These are phyloP conservation scores for Rotaria socialis DNA, from an alignment of 2,888 invertebrate species.

Conservation along the genomic window DNA sequence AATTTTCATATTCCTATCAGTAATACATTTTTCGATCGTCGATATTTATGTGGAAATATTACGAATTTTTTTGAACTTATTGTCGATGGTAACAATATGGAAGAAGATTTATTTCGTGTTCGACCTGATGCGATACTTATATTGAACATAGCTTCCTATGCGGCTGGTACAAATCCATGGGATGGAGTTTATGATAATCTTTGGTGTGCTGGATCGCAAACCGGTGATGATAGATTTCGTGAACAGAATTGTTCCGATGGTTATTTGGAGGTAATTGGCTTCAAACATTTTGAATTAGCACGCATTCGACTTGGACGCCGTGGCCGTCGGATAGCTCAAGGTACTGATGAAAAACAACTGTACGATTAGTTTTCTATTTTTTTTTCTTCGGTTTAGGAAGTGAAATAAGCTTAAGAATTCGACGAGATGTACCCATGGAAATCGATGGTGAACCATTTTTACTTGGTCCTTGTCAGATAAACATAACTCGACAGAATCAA, in stretches of 20 bases:
- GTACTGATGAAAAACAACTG: neutral
- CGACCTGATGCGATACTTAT: neutral
- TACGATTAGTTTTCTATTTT: neutral
- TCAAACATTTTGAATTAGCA: constrained; percentile 40
- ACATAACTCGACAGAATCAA: constrained; percentile 44
- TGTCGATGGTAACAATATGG: neutral
- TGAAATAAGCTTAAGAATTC: constrained; percentile 29
- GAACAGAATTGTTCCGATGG: constrained; percentile 40
- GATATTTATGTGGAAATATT: constrained; percentile 31
- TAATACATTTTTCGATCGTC: neutral
- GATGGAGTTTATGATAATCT: constrained; percentile 7
- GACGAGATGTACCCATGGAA: constrained; percentile 41
- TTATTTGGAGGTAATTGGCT: constrained; percentile 44
- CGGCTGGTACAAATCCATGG: constrained; percentile 12
- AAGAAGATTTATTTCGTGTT: neutral
- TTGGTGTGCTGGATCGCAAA: neutral
- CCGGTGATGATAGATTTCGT: constrained; percentile 1
- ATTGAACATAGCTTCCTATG: constrained; percentile 9
- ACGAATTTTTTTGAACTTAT: neutral
- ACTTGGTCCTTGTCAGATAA: constrained; percentile 41
- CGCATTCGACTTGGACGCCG: neutral
- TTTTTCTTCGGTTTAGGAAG: neutral
- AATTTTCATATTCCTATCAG: neutral
- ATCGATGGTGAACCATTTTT: constrained; percentile 45
- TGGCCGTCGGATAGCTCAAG: neutral